phyloP scores from a whole-genome alignment of 2,113 vertebrate species.

The Stercorarius parasiticus region DNA sequence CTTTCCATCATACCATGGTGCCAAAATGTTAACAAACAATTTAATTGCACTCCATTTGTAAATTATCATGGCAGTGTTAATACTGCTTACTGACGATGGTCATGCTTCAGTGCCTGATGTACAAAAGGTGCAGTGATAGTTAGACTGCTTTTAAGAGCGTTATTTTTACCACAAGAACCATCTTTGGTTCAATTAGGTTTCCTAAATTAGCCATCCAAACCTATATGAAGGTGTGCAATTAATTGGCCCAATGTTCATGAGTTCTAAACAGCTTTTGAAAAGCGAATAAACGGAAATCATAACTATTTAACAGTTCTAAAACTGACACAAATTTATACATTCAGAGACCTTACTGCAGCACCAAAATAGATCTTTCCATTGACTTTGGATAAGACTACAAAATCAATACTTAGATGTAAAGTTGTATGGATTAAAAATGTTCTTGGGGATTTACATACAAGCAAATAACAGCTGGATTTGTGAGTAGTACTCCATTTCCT shows the following conservation, averaged over 20 bases:
- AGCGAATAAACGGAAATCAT: background rate
- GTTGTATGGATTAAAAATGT: background rate
- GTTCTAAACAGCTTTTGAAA: background rate
- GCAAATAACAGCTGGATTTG: background rate
- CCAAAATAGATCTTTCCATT: background rate
- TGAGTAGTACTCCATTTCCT: background rate
- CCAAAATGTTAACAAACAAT: background rate
- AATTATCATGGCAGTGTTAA: background rate
- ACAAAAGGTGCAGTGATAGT: background rate
- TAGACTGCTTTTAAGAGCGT: background rate
- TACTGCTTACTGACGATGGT: background rate
- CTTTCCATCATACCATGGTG: background rate
- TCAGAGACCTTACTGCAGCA: background rate
- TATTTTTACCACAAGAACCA: background rate
- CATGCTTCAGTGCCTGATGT: background rate
- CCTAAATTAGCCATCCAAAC: background rate
- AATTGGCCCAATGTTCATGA: background rate
- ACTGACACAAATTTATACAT: fast-evolving
- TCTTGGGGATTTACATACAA: background rate
- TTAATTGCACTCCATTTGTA: background rate
- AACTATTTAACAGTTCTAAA: background rate
- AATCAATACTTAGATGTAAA: background rate
- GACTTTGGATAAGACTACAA: background rate
- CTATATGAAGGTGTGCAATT: background rate
- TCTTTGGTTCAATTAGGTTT: background rate